Evolutionary conservation across 2,888 invertebrate genomes (phyloP), one percentile per base, ranked within the genome.

Genomic region (Andrena haemorrhoa): DNA sequence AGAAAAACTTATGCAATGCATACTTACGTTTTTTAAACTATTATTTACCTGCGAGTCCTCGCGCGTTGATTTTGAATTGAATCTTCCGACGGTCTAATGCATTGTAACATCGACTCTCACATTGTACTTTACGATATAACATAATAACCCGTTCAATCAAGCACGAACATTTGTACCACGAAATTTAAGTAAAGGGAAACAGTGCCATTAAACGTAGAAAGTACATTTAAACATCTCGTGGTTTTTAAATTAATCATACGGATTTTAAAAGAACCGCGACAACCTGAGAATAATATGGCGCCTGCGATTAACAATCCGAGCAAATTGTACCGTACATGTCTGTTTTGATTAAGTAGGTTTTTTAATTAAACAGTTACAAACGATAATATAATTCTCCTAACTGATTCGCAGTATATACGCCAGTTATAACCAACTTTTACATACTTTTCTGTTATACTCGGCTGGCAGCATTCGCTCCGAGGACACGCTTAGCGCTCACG

Each of bases 241-340:
- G 3, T 31, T 56, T 68, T 31, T 35, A 23, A 31, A 61, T 23
- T 41, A 12, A 53, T 31, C 29, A 0, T 10, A 12, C 16, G 20
- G 12, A 47, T 29, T 74, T 66, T n/a, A 5, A 60, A 60, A 60
- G 51, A 35, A 16, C 71, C 66, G 66, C 79, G 12, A 31, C 20
- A 41, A 41, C n/a, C 1, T 6, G n/a, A 35, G 66, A 31, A 29
- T 49, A 10, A 79, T 20, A 80, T 80, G 79, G 79, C 65, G 66
- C 29, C 61, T 49, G 8, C 6, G 8, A 31, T 61, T 47, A 71
- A 33, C 31, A 66, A 65, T 79, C 41, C 65, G 47, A 61, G 71
- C 68, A 66, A 80, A 61, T 78, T 78, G 26, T 61, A 60, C 47
- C 16, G 29, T 26, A 66, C 6, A 51, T 47, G 60, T 49, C 8